Base-by-base conservation (phyloP, 1,140 invertebrate species). In the Scaptomyza hsui region DNA sequence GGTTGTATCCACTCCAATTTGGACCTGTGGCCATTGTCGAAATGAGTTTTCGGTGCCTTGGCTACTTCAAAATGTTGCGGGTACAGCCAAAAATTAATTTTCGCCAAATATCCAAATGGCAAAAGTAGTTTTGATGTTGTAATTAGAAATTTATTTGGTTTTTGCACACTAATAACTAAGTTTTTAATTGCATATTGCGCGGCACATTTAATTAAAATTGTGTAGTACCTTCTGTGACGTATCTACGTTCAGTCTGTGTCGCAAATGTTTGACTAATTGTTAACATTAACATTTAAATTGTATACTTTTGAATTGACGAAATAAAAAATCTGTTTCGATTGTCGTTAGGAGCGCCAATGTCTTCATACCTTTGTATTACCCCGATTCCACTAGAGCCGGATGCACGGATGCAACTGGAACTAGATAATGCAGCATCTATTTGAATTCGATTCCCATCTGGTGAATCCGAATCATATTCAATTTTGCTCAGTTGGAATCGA, bases 101-200 rank as follows among this genome's bases (percentile, higher is more conserved):
- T 44, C 51, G 32, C 63, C 49, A 75, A 72, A 62, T 75, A 72
- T 62, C 60, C 51, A 64, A 75, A 63, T 67, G 15, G 12, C 55
- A 35, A 55, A 59, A 45, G 37, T 75, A 63, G 44, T 41, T 64
- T 63, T 61, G 51, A 6, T n/a, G 18, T 5, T 71, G 61, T 85
- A 85, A 85, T 85, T 85, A 79, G 32, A 81, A 86, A 85, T 85
- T 77, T 85, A 86, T 85, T 85, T 85, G 81, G 79, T 68, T 78
- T 52, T 63, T 44, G 42, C 44, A 41, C 53, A 39, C 51, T 75
- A 79, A 82, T 83, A 82, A 83, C 72, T 65, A 42, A 47, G 39
- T 57, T 80, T 86, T 76, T 71, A 77, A 81, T 85, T 81, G 81
- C 69, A 74, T 86, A 71, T 86, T 85, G 37, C 49, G 16, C 24